Evolutionary conservation across 2,797 vertebrate species (phyloP).

Genomic region (Gila robusta): DNA sequence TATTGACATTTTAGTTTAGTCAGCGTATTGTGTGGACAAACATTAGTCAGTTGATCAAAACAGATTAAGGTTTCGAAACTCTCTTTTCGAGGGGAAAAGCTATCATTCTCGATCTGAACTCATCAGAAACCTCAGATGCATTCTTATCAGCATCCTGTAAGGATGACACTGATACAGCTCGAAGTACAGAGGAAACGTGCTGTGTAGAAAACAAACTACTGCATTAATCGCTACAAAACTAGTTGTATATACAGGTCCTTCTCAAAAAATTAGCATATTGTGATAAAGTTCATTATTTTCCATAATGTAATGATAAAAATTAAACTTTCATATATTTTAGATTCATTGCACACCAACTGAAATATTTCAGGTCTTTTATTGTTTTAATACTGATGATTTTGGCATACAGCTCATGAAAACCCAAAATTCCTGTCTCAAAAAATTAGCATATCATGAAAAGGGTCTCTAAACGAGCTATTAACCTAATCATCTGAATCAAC

Average conservation of each 20-base stretch:
- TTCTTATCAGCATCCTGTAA: slow-evolving; percentile 44
- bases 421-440: too few relatives aligned
- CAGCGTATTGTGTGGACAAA: neutral
- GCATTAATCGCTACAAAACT: neutral
- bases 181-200: neutral
- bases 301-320: too few relatives aligned
- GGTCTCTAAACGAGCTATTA: too few relatives aligned
- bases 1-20: neutral
- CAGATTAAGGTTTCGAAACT: neutral
- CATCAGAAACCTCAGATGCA: slow-evolving; percentile 15
- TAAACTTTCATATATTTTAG: too few relatives aligned
- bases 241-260: neutral
- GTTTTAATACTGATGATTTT: too few relatives aligned
- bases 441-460: too few relatives aligned
- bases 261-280: too few relatives aligned
- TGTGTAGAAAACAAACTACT: neutral
- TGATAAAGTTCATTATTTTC: too few relatives aligned
- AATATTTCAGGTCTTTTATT: too few relatives aligned
- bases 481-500: too few relatives aligned
- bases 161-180: slow-evolving; percentile 7
- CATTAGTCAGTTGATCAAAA: neutral
- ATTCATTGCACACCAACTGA: too few relatives aligned
- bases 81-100: neutral
- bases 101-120: neutral
- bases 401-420: too few relatives aligned